Evolutionary conservation across 1,140 invertebrate species (phyloP).

Genomic region (Microplitis mediator): DNA sequence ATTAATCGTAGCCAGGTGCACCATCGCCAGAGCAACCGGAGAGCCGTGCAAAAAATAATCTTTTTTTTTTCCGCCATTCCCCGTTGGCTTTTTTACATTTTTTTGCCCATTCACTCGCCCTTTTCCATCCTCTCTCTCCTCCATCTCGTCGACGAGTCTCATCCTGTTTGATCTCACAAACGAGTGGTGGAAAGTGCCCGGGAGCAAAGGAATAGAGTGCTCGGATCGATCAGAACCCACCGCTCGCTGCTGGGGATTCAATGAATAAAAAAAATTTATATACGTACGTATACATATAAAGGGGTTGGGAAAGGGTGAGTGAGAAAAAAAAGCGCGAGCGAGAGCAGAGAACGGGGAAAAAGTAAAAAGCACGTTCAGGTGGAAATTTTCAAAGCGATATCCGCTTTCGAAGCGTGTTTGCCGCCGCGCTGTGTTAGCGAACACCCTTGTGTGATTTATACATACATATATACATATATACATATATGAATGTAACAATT

Average conservation of each 20-base stretch:
- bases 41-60: background rate
- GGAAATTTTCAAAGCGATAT: slow-evolving; percentile 58
- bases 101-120: background rate
- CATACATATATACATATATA: background rate
- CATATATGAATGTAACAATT: too few species aligned
- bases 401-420: slow-evolving; percentile 54
- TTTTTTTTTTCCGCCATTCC: background rate
- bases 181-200: background rate
- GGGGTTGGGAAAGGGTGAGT: background rate
- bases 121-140: background rate
- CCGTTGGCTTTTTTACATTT: background rate
- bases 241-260: background rate
- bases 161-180: slow-evolving; percentile 15
- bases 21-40: background rate
- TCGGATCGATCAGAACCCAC: slow-evolving; percentile 19
- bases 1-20: slow-evolving; percentile 21
- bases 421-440: slow-evolving; percentile 50
- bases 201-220: slow-evolving; percentile 6
- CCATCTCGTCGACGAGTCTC: background rate
- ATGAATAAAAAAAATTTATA: too few species aligned
- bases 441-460: slow-evolving; percentile 30
- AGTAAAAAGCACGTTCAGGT: slow-evolving; percentile 37
- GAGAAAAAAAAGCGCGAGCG: slow-evolving; percentile 9
- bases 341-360: background rate
- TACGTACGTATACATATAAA: too few species aligned